phyloP scores from a whole-genome alignment of 2,888 invertebrate genomes.

The Tipula confusa region DNA sequence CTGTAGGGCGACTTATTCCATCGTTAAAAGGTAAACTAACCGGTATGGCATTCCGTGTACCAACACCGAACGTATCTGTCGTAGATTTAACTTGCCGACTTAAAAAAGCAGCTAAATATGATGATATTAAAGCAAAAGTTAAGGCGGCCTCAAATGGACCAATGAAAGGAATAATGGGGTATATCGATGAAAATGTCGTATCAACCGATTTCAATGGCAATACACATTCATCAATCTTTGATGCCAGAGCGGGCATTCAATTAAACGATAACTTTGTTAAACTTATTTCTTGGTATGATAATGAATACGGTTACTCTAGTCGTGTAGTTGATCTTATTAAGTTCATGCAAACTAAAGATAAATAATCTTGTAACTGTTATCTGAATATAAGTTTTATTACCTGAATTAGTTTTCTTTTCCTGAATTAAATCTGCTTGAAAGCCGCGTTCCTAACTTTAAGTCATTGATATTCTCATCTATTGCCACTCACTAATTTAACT shows the following conservation, averaged over 20 bases:
- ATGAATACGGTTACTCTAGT: slow-evolving; percentile 97
- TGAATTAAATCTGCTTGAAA: too few species aligned
- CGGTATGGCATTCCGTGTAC: slow-evolving; percentile 99
- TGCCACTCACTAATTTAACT: too few species aligned
- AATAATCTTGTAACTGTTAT: too few species aligned
- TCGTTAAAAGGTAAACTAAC: slow-evolving; percentile 95
- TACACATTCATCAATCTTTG: slow-evolving; percentile 89
- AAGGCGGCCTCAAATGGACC: slow-evolving; percentile 85
- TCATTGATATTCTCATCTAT: too few species aligned
- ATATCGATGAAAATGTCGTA: slow-evolving; percentile 95
- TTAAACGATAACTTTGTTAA: slow-evolving; percentile 95
- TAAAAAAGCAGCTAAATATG: slow-evolving; percentile 80
- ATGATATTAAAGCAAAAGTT: slow-evolving; percentile 83
- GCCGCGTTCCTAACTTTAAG: too few species aligned
- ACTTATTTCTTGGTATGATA: slow-evolving; percentile 98
- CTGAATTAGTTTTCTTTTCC: too few species aligned
- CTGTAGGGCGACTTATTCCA: slow-evolving; percentile 98
- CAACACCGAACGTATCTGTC: slow-evolving; percentile 94
- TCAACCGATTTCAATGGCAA: slow-evolving; percentile 94
- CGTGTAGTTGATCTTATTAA: slow-evolving; percentile 95
- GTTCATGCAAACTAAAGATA: slow-evolving; percentile 76
- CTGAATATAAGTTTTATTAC: too few species aligned
- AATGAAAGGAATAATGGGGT: slow-evolving; percentile 85
- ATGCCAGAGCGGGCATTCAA: slow-evolving; percentile 92
- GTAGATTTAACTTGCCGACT: slow-evolving; percentile 92